Percentiles rank a stretch among this genome's conserved stretches.
Conservation (phyloP, 2,888 invertebrate species). For the Aproaerema taeniolella region DNA sequence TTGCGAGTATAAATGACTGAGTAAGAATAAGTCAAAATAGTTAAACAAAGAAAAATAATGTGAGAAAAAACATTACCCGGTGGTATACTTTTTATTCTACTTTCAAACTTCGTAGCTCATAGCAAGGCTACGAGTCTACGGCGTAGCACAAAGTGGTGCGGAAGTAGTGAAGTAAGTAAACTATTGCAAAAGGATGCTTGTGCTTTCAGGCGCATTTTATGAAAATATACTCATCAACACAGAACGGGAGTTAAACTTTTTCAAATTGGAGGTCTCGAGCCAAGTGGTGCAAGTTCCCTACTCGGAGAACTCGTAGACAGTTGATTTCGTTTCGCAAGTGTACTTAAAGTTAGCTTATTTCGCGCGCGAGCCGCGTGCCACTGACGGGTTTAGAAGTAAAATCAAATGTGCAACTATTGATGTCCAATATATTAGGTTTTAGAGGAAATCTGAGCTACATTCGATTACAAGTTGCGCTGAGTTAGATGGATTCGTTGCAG, state of each 20-base stretch:
- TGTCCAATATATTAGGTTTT: conserved; percentile 7
- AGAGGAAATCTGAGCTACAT: not conserved
- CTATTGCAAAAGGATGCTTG: not conserved
- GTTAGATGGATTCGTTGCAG: conserved; percentile 1
- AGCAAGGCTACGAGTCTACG: conserved; percentile 1
- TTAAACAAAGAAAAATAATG: not conserved
- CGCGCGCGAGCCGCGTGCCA: conserved; percentile 10
- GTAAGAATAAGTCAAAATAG: too few species aligned
- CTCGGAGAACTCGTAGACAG: conserved; percentile 10
- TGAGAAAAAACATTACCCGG: not conserved
- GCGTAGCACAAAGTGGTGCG: not conserved
- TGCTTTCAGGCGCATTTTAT: not conserved
- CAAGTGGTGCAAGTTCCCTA: conserved; percentile 3
- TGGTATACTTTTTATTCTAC: not conserved
- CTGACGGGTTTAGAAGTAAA: conserved; percentile 10
- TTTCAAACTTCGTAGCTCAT: conserved; percentile 2
- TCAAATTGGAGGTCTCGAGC: conserved; percentile 10
- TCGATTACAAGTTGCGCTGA: not conserved
- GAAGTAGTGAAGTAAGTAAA: not conserved
- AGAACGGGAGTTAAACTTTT: conserved; percentile 1
- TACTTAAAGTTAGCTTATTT: conserved; percentile 17
- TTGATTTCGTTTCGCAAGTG: conserved; percentile 14
- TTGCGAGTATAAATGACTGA: not conserved
- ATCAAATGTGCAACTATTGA: conserved; percentile 10
- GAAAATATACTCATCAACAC: conserved; percentile 9